Base-by-base conservation (phyloP, 1,140 invertebrate genomes). In the Hylaeus volcanicus region DNA sequence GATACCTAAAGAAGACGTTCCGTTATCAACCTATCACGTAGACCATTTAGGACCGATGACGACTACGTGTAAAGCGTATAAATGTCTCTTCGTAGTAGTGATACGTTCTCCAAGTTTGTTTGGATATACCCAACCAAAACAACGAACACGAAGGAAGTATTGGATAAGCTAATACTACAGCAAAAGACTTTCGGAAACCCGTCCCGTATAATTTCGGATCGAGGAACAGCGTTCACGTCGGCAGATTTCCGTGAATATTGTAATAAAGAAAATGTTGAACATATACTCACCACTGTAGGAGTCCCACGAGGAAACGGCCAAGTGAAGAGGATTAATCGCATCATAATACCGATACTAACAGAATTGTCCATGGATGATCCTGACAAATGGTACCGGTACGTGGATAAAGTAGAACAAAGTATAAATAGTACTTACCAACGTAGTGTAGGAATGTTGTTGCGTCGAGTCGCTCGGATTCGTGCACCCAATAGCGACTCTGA, bases 371-470 rank as follows among this genome's bases (percentile, higher is more conserved):
- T 64, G 5, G 26, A 61, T 1, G 1, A 9, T 0, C 41, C 39
- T 3, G 43, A 15, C 1, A 48, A 51, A 2, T 61, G 69, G 8
- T 58, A 71, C 37, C 41, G 43, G 37, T 2, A 61, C 4, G 58
- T 73, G 11, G 12, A 60, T 11, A 63, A 51, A 8, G 56, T 73
- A 0, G 58, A 73, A 37, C 4, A 39, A 4, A 6, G 5, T 1
- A 61, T 60, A 3, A 73, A 73, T 56, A 70, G 68, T 56, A 70
- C n/a, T 5, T 70, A 39, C 11, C 68, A 70, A 12, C 56, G 89
- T 78, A 89, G 88, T 69, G 89, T 89, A 5, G 80, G 26, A 26
- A 26, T 26, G 26, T 26, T 26, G 26, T 26, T 26, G 26, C 26
- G 26, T 26, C 26, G 26, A 26, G 26, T 26, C 26, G 26, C 26